Percentiles rank a stretch among this genome's conserved stretches.
Conservation (phyloP, 2,113 vertebrate species). For the Scortum barcoo region DNA sequence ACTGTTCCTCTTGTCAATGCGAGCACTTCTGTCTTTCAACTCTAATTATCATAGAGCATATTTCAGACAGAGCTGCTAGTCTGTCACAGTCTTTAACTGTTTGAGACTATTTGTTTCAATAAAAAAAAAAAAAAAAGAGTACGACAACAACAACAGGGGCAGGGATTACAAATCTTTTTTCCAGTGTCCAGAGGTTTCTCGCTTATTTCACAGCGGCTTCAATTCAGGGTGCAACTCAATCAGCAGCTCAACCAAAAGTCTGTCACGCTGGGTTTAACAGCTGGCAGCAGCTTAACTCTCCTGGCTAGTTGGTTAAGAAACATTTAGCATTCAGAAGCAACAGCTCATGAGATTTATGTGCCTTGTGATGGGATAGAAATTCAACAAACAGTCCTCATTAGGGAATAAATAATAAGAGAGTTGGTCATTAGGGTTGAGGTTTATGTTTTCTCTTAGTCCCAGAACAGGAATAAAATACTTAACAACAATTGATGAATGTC, state of each 20-base stretch:
- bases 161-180: background rate
- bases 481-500: conserved; percentile 26
- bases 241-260: background rate
- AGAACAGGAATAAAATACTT: conserved; percentile 27
- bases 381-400: background rate
- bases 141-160: background rate
- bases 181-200: background rate
- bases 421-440: background rate
- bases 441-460: background rate
- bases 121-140: background rate
- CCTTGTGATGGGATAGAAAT: conserved; percentile 3
- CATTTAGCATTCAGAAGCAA: background rate
- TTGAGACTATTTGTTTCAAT: conserved; percentile 6
- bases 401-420: background rate
- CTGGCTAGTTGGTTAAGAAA: background rate
- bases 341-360: background rate
- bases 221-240: background rate
- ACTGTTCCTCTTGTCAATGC: conserved; percentile 29
- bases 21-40: conserved; percentile 39
- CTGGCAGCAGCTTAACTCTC: background rate
- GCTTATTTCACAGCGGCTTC: conserved; percentile 6
- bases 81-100: conserved; percentile 1
- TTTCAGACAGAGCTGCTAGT: conserved; percentile 11
- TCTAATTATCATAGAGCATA: conserved; percentile 46
- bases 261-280: background rate